Evolutionary conservation across 1,140 invertebrate genomes (phyloP).

Genomic region (Saccostrea cuccullata): DNA sequence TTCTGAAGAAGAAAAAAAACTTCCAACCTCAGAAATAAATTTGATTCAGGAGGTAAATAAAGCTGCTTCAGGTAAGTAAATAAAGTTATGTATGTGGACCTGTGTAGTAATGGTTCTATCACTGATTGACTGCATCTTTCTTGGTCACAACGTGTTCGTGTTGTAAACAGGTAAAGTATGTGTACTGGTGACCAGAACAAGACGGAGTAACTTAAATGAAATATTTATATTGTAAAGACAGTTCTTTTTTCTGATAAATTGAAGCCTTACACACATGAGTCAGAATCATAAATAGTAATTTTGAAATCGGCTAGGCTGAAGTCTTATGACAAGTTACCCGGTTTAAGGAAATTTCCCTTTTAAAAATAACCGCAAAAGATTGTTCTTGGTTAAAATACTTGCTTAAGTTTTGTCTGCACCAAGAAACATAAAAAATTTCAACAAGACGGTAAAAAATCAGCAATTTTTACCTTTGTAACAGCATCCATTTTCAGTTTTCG

Average conservation of each 20-base stretch:
- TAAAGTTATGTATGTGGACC: too few relatives aligned
- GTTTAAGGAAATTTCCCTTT: neutral
- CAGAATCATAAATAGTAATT: conserved; percentile 1
- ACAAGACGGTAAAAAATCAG: neutral
- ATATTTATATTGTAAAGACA: too few relatives aligned
- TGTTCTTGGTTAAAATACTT: neutral
- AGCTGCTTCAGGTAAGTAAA: too few relatives aligned
- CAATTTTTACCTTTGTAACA: neutral
- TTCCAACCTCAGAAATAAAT: too few relatives aligned
- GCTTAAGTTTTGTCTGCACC: neutral
- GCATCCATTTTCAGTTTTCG: conserved; percentile 35
- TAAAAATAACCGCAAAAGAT: neutral
- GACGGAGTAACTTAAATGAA: too few relatives aligned
- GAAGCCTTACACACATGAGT: neutral
- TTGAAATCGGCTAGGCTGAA: neutral
- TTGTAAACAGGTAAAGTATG: too few relatives aligned
- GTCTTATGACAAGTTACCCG: neutral
- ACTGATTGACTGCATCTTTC: too few relatives aligned
- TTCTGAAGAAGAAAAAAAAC: too few relatives aligned
- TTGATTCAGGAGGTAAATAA: too few relatives aligned
- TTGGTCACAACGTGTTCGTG: too few relatives aligned
- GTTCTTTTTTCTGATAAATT: neutral
- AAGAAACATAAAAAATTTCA: neutral
- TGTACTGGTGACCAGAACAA: too few relatives aligned
- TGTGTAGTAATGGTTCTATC: too few relatives aligned